Evolutionary conservation across 2,113 vertebrate genomes (phyloP).

Genomic region (Hypomesus transpacificus): DNA sequence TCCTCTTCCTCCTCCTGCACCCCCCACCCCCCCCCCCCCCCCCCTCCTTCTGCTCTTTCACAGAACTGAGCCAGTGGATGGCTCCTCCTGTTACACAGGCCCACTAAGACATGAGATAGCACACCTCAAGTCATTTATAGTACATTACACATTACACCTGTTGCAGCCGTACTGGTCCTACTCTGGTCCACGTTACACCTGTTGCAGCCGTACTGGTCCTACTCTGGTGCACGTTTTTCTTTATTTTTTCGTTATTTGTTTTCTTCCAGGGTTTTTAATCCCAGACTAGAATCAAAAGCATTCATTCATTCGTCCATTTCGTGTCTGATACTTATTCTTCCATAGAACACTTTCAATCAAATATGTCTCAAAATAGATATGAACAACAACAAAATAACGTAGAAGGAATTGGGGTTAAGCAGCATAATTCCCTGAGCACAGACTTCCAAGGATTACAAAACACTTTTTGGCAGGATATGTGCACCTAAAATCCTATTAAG

Average conservation of each 20-base stretch:
- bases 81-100: neutral
- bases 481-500: slow-evolving; percentile 11
- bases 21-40: no score
- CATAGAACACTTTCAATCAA: no score
- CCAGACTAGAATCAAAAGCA: neutral
- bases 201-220: neutral
- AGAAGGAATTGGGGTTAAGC: slow-evolving; percentile 17
- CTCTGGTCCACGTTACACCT: neutral
- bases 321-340: no score
- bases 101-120: neutral
- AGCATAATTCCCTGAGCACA: slow-evolving; percentile 26
- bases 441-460: slow-evolving; percentile 29
- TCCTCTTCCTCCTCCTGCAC: neutral
- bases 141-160: neutral
- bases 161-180: neutral
- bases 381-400: neutral
- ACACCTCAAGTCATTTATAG: neutral
- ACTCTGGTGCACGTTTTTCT: no score
- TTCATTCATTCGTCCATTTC: neutral
- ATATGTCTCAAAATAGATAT: no score
- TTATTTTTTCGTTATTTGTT: no score
- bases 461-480: slow-evolving; percentile 1
- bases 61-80: neutral
- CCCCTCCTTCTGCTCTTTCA: neutral
- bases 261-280: slow-evolving; percentile 11